A percentile compares a stretch with the other conserved stretches of the same genome.
These are phyloP conservation scores for Cerceris ruficornis DNA, from an alignment of 2,888 invertebrate genomes.

Conservation along the genomic window DNA sequence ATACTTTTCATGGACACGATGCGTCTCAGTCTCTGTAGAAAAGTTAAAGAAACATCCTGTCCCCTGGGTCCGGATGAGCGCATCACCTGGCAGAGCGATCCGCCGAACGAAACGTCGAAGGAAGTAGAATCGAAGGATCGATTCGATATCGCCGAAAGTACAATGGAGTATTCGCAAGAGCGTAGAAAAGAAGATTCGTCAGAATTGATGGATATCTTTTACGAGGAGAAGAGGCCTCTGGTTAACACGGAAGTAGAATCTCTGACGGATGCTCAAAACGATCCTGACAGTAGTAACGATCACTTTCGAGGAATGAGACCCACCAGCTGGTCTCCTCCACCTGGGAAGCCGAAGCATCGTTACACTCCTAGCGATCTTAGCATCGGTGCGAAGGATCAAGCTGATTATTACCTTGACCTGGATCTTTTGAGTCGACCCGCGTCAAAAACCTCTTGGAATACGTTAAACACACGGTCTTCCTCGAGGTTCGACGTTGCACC, in stretches of 20 bases:
- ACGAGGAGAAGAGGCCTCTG: constrained; percentile 14
- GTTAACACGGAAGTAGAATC: constrained; percentile 61
- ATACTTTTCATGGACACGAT: constrained; percentile 91
- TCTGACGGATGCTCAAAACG: background rate
- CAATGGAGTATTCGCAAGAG: background rate
- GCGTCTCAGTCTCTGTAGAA: constrained; percentile 87
- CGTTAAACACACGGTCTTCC: constrained; percentile 32
- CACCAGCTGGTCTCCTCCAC: constrained; percentile 79
- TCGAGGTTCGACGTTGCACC: constrained; percentile 71
- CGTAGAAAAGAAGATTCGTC: background rate
- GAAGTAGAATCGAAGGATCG: background rate
- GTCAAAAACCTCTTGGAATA: constrained; percentile 42
- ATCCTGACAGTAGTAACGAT: constrained; percentile 53
- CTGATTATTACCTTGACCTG: background rate
- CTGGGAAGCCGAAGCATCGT: constrained; percentile 70
- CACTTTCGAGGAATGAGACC: constrained; percentile 77
- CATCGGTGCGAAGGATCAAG: background rate
- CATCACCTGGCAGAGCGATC: constrained; percentile 7
- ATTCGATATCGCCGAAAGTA: background rate
- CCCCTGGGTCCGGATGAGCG: constrained; percentile 4
- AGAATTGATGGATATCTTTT: constrained; percentile 12
- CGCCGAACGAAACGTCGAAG: background rate
- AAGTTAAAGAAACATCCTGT: constrained; percentile 84
- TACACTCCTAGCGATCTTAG: constrained; percentile 50
- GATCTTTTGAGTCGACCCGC: background rate